Percentiles rank a stretch among this genome's conserved stretches.
phyloP scores from a whole-genome alignment of 2,888 invertebrate genomes.

The Tillus elongatus region DNA sequence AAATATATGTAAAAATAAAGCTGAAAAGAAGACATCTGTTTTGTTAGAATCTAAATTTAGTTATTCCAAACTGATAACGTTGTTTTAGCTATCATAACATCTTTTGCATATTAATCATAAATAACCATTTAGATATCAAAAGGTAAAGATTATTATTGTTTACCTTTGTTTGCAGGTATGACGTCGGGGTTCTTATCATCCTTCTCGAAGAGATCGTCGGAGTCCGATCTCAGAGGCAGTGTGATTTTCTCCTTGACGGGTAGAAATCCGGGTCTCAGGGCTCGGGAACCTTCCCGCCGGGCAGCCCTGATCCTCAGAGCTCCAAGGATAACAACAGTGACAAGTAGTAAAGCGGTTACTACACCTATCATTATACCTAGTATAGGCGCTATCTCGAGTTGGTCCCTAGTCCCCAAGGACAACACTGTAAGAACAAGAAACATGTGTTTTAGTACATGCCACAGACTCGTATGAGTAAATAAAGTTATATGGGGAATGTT shows the following conservation, averaged over 20 bases:
- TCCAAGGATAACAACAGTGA: slow-evolving; percentile 54
- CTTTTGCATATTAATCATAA: no score
- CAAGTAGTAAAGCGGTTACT: slow-evolving; percentile 57
- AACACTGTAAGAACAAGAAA: slow-evolving; percentile 29
- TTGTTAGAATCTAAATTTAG: no score
- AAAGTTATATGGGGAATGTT: no score
- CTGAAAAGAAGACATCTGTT: no score
- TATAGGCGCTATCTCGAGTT: slow-evolving; percentile 48
- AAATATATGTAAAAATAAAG: no score
- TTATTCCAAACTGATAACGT: no score
- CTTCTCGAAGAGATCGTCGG: slow-evolving; percentile 62
- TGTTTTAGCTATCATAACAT: no score
- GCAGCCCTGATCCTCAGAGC: slow-evolving; percentile 52
- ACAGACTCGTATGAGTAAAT: no score
- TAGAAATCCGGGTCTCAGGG: slow-evolving; percentile 53
- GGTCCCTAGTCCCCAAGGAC: slow-evolving; percentile 44
- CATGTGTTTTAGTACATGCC: background rate
- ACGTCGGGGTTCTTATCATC: slow-evolving; percentile 88
- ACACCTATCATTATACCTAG: slow-evolving; percentile 61
- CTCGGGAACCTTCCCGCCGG: slow-evolving; percentile 43
- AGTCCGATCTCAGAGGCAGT: slow-evolving; percentile 52
- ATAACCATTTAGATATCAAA: no score
- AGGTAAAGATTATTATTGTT: no score
- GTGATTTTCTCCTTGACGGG: slow-evolving; percentile 59
- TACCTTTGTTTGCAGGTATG: slow-evolving; percentile 80